Evolutionary conservation across 2,113 vertebrate species (phyloP).

Genomic region (Alligator sinensis): DNA sequence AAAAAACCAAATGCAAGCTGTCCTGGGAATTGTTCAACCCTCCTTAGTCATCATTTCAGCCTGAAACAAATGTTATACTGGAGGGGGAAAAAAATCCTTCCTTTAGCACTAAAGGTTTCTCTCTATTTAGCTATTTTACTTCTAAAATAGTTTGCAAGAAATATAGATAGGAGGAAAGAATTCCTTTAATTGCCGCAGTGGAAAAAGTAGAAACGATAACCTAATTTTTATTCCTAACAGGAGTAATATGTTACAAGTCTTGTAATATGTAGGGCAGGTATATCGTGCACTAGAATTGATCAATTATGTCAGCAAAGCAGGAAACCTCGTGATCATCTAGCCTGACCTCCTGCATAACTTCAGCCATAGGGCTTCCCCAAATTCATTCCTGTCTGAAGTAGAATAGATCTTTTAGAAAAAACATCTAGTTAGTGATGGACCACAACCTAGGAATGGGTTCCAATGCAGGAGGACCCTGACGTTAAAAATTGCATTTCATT

Average conservation of each 20-base stretch:
- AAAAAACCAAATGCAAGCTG: accelerated
- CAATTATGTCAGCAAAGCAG: background rate
- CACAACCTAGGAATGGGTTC: background rate
- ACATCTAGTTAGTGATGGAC: background rate
- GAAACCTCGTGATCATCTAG: background rate
- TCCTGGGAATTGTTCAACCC: background rate
- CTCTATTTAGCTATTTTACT: background rate
- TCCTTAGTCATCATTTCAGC: background rate
- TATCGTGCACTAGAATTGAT: background rate
- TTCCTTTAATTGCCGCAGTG: background rate
- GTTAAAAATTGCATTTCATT: background rate
- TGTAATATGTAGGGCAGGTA: background rate
- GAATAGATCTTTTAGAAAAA: background rate
- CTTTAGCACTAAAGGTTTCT: background rate
- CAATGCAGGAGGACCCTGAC: background rate
- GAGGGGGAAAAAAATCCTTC: constrained; percentile 11
- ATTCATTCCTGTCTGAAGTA: background rate
- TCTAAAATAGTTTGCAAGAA: constrained; percentile 5
- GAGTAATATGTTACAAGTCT: background rate
- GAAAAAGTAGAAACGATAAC: background rate
- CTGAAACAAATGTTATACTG: background rate
- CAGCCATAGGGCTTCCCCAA: background rate
- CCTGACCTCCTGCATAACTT: background rate
- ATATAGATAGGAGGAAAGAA: background rate
- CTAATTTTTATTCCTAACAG: background rate